These are phyloP conservation scores for Furnarius figulus DNA, from an alignment of 2,113 vertebrate species.

Conservation along the genomic window DNA sequence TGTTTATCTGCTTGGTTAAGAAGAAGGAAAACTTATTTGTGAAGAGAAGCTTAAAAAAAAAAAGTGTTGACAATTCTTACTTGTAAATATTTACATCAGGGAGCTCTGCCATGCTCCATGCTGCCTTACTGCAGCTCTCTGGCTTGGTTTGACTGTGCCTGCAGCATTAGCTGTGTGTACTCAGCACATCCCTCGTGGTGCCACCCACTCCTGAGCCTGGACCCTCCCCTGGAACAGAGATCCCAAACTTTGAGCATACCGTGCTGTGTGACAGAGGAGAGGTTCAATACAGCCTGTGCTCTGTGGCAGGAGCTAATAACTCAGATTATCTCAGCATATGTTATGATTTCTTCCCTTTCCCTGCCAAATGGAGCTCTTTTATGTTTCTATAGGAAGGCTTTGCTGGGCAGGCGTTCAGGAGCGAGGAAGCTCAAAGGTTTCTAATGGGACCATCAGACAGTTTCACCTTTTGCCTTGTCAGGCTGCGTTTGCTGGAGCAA, in stretches of 20 bases:
- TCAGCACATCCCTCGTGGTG: background rate
- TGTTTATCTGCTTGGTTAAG: background rate
- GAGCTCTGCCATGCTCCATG: background rate
- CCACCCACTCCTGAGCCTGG: background rate
- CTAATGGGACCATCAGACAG: background rate
- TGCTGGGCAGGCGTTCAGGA: background rate
- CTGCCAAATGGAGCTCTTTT: background rate
- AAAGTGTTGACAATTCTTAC: background rate
- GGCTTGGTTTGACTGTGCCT: background rate
- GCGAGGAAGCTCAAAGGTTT: background rate
- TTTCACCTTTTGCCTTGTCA: conserved; percentile 20
- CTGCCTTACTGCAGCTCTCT: background rate
- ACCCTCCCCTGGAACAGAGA: background rate
- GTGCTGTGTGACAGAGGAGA: background rate
- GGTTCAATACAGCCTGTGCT: background rate
- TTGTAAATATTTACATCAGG: background rate
- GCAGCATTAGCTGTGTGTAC: background rate
- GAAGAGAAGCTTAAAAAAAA: background rate
- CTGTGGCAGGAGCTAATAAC: background rate
- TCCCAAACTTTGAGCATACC: background rate
- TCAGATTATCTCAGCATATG: background rate
- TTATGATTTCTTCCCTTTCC: background rate
- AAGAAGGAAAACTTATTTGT: background rate
- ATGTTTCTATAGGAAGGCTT: background rate
- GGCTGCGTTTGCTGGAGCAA: background rate